Conservation (phyloP, 1,140 invertebrate genomes). For the Nephila pilipes region DNA sequence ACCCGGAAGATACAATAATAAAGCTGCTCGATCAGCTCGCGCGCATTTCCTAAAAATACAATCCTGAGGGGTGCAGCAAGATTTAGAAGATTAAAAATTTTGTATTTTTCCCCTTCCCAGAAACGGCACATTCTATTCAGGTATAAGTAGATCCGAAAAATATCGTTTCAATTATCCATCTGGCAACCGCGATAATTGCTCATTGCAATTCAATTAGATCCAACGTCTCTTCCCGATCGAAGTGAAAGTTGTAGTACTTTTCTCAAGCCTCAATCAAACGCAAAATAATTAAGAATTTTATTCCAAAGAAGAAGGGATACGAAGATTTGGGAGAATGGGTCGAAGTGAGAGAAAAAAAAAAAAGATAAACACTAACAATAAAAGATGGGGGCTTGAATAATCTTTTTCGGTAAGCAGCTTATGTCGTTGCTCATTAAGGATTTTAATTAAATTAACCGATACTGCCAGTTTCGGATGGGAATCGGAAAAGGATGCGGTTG, state of each 20-base stretch:
- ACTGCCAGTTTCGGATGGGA: slow-evolving; percentile 16
- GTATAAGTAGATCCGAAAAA: slow-evolving; percentile 23
- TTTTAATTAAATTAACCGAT: slow-evolving; percentile 55
- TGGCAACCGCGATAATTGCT: slow-evolving; percentile 63
- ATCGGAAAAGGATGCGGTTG: neutral
- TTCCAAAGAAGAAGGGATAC: neutral
- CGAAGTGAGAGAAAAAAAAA: neutral
- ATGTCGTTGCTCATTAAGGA: slow-evolving; percentile 19
- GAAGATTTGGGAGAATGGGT: neutral
- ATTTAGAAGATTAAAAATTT: slow-evolving; percentile 36
- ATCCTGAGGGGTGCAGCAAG: neutral
- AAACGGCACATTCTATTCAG: neutral
- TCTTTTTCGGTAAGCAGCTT: slow-evolving; percentile 44
- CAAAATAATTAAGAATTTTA: slow-evolving; percentile 63
- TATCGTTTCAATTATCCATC: slow-evolving; percentile 60
- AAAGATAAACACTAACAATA: slow-evolving; percentile 18
- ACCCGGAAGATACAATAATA: neutral
- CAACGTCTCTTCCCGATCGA: neutral
- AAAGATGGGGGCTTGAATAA: slow-evolving; percentile 32
- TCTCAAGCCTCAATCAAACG: slow-evolving; percentile 41
- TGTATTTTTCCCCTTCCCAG: neutral
- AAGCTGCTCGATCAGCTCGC: neutral
- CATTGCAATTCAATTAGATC: slow-evolving; percentile 60
- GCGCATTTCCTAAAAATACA: neutral
- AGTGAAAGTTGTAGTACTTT: slow-evolving; percentile 41